Conservation (phyloP, 2,888 invertebrate genomes). For the Pristionchus mayeri region DNA sequence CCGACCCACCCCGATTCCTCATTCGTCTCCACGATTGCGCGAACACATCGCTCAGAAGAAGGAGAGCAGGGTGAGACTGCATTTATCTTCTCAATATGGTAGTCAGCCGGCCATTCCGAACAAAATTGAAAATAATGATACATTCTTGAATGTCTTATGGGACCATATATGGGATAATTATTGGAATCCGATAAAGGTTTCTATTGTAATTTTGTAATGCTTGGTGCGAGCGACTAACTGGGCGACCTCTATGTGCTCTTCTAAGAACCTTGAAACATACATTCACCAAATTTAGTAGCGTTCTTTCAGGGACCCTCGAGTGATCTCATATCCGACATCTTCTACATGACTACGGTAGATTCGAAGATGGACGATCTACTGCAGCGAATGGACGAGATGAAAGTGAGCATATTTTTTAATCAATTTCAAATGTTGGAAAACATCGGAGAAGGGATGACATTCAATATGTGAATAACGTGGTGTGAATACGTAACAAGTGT, state of each 20-base stretch:
- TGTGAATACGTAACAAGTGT: too few relatives aligned
- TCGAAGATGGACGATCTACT: slow-evolving; percentile 41
- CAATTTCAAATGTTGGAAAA: too few relatives aligned
- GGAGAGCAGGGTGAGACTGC: slow-evolving; percentile 1
- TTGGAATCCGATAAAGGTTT: background rate
- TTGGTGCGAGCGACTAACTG: too few relatives aligned
- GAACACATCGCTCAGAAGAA: background rate
- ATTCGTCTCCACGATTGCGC: background rate
- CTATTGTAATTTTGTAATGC: too few relatives aligned
- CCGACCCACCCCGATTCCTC: background rate
- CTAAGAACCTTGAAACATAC: background rate
- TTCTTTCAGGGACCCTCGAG: slow-evolving; percentile 8
- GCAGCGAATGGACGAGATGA: slow-evolving; percentile 39
- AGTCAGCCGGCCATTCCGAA: too few relatives aligned
- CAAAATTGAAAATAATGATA: background rate
- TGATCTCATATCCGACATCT: slow-evolving; percentile 36
- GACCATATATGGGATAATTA: too few relatives aligned
- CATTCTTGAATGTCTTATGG: too few relatives aligned
- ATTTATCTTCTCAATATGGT: background rate
- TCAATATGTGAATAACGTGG: too few relatives aligned
- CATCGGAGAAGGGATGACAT: too few relatives aligned
- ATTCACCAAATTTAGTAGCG: background rate
- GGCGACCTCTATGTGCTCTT: too few relatives aligned
- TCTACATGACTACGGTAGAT: slow-evolving; percentile 14
- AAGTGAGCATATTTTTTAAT: background rate